Base-by-base conservation (phyloP, 1,140 invertebrate species). In the Brachionus plicatilis region DNA sequence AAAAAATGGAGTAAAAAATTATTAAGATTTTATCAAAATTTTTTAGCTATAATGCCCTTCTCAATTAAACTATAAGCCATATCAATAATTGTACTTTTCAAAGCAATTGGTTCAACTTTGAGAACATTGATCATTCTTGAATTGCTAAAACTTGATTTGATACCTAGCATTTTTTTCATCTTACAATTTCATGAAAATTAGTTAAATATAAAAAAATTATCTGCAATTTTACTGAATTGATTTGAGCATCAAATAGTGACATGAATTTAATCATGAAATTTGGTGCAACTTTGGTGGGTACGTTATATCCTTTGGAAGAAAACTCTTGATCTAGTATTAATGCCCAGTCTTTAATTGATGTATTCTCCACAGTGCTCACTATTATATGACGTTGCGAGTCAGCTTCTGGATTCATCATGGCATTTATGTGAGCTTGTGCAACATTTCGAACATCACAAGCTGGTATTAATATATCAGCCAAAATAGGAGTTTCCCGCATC, bases 371-470 rank as follows among this genome's bases (percentile, higher is more conserved):
- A n/a, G 43, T 60, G n/a, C 83, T 85, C 2, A 50, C 56, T 27
- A 84, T 41, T 20, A 84, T 33, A 43, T 85, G 70, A 29, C 83
- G 43, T 7, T 85, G 12, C 3, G 91, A 91, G 78, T 89, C 90
- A 20, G 91, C 90, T 84, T 91, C 90, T 14, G 88, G 87, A 9
- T 88, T 83, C 5, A 87, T 89, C 88, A 92, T 90, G 12, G 92
- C 91, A 86, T 90, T 89, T 72, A 92, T 87, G 85, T 92, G 92
- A 11, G 91, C 92, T 41, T 85, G 56, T 6, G 92, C 92, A 8
- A 92, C 92, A 87, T 92, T 92, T 45, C 92, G 87, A 5, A 92
- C 91, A 86, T 92, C 92, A 80, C 91, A 90, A 20, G 91, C 84
- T 2, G 88, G 86, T 29, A 92, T 87, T 85, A 90, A 88, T 6